phyloP scores from a whole-genome alignment of 2,888 invertebrate species.

The Synergus umbraculus region DNA sequence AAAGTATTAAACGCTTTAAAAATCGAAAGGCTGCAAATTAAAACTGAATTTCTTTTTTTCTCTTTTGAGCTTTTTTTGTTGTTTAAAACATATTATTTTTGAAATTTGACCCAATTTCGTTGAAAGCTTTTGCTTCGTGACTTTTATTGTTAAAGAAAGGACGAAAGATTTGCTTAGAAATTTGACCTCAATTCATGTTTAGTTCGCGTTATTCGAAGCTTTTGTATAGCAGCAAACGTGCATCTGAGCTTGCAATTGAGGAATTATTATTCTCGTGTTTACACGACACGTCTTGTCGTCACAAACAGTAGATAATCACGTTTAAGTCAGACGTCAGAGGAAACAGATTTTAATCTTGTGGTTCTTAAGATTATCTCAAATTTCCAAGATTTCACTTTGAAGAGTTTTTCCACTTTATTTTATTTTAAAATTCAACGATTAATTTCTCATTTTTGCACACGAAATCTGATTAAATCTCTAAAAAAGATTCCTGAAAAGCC shows the following conservation, averaged over 20 bases:
- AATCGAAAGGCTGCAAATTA: no score
- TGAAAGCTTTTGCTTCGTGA: slow-evolving; percentile 15
- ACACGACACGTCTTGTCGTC: slow-evolving; percentile 17
- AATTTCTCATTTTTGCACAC: no score
- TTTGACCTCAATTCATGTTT: slow-evolving; percentile 30
- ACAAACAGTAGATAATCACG: background rate
- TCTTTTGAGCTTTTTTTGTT: no score
- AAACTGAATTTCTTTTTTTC: no score
- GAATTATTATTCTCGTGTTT: slow-evolving; percentile 33
- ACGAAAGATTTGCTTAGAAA: slow-evolving; percentile 28
- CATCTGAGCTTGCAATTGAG: slow-evolving; percentile 23
- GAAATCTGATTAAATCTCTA: no score
- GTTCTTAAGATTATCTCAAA: background rate
- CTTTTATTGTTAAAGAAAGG: background rate
- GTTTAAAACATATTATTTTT: background rate
- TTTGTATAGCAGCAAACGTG: slow-evolving; percentile 33
- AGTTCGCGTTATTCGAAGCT: slow-evolving; percentile 19
- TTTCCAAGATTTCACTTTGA: background rate
- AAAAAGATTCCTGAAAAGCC: no score
- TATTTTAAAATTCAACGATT: background rate
- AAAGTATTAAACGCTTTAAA: no score
- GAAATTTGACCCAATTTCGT: slow-evolving; percentile 19
- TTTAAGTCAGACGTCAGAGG: background rate
- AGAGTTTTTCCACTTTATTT: background rate
- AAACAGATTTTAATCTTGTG: background rate